Conservation (phyloP, 2,888 invertebrate genomes). For the Pyrochroa serraticornis region DNA sequence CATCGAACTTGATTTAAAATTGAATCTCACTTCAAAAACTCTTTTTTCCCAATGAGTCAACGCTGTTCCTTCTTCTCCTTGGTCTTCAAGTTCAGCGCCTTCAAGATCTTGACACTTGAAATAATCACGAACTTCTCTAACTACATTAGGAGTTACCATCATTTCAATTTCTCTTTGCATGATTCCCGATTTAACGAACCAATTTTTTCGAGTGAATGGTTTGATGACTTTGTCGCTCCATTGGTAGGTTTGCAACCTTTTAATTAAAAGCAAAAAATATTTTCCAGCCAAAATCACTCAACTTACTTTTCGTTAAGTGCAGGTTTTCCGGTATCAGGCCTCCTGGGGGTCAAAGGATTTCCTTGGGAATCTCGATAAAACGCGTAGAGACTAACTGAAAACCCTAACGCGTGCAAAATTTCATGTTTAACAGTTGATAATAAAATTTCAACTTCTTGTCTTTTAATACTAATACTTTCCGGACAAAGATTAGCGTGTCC, state of each 20-base stretch:
- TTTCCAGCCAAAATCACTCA: slow-evolving; percentile 44
- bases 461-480: slow-evolving; percentile 87
- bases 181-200: slow-evolving; percentile 55
- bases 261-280: background rate
- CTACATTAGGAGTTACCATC: slow-evolving; percentile 84
- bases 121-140: slow-evolving; percentile 83
- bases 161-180: slow-evolving; percentile 51
- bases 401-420: slow-evolving; percentile 96
- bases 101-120: slow-evolving; percentile 87
- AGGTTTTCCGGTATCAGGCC: slow-evolving; percentile 87
- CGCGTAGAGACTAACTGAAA: slow-evolving; percentile 95
- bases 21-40: slow-evolving; percentile 83
- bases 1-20: slow-evolving; percentile 1
- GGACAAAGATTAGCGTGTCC: slow-evolving; percentile 99
- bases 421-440: slow-evolving; percentile 98
- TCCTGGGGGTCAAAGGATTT: slow-evolving; percentile 80
- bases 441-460: slow-evolving; percentile 87
- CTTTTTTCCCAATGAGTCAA: slow-evolving; percentile 99
- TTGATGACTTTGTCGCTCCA: slow-evolving; percentile 92
- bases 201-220: slow-evolving; percentile 65
- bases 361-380: slow-evolving; percentile 94
- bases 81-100: slow-evolving; percentile 97
- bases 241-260: slow-evolving; percentile 83
- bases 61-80: slow-evolving; percentile 95
- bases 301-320: slow-evolving; percentile 82